These are phyloP conservation scores for Agrochola lota DNA, from an alignment of 2,888 invertebrate genomes.

Conservation along the genomic window DNA sequence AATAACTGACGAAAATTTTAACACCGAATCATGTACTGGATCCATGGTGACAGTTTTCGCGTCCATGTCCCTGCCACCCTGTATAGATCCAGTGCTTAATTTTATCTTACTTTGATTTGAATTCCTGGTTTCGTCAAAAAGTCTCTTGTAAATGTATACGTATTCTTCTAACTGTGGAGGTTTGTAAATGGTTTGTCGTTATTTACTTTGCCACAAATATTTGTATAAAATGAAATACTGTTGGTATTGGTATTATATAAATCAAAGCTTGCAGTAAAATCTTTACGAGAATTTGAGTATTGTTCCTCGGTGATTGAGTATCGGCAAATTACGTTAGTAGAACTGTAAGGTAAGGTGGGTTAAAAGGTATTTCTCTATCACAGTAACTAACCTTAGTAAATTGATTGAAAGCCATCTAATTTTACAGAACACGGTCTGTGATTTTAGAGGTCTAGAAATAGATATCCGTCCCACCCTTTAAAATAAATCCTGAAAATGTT, in stretches of 20 bases:
- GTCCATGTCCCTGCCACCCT: no score
- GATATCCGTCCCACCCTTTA: not conserved
- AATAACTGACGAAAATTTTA: no score
- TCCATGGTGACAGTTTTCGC: no score
- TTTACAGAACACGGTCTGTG: not conserved
- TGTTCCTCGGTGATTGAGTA: not conserved
- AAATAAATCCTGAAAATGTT: constrained; percentile 31
- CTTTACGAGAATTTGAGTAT: not conserved
- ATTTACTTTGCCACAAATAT: no score
- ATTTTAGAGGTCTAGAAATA: not conserved
- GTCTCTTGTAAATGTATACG: no score
- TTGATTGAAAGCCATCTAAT: not conserved
- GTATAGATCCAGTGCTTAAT: no score
- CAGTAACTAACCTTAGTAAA: not conserved
- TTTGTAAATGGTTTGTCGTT: no score
- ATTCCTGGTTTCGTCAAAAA: no score
- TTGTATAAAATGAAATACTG: not conserved
- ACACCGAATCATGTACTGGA: no score
- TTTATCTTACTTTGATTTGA: no score
- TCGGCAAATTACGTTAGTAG: not conserved
- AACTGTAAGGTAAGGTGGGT: not conserved
- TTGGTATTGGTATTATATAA: not conserved
- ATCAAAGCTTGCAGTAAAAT: not conserved
- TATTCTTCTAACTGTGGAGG: no score
- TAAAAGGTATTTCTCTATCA: not conserved